Percentiles rank a stretch among this genome's conserved stretches.
phyloP scores from a whole-genome alignment of 2,888 invertebrate genomes.

The Eremobia ochroleuca region DNA sequence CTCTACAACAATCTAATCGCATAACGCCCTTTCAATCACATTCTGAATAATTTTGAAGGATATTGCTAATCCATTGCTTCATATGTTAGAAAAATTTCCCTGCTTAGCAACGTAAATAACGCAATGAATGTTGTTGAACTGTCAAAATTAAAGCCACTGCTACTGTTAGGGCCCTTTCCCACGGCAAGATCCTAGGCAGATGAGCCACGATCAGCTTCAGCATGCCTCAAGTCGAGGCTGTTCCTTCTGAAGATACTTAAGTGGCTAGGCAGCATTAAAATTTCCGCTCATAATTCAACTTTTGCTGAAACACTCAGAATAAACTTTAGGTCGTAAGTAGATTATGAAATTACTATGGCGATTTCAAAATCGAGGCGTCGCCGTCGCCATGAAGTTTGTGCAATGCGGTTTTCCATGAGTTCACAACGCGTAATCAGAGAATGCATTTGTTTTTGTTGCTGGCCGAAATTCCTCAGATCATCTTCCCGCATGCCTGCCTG shows the following conservation, averaged over 20 bases:
- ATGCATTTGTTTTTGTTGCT: neutral
- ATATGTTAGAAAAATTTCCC: neutral
- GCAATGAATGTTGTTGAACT: neutral
- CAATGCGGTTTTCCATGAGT: neutral
- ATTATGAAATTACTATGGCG: neutral
- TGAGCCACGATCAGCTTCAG: neutral
- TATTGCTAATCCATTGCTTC: neutral
- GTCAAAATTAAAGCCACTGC: too few relatives aligned
- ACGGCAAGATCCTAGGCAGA: too few relatives aligned
- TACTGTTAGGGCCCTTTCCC: too few relatives aligned
- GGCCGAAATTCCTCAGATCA: too few relatives aligned
- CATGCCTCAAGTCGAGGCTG: neutral
- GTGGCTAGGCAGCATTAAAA: neutral
- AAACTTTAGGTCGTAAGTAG: neutral
- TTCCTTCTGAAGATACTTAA: neutral
- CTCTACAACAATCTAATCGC: neutral
- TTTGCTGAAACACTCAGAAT: neutral
- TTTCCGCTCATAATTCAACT: neutral
- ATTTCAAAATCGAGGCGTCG: neutral
- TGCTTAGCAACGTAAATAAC: neutral
- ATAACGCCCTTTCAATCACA: too few relatives aligned
- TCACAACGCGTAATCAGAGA: neutral
- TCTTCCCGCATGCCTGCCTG: neutral
- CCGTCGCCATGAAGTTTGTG: neutral
- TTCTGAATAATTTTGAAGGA: too few relatives aligned